Base-by-base conservation (phyloP, 2,113 vertebrate genomes). In the Hoplias malabaricus region DNA sequence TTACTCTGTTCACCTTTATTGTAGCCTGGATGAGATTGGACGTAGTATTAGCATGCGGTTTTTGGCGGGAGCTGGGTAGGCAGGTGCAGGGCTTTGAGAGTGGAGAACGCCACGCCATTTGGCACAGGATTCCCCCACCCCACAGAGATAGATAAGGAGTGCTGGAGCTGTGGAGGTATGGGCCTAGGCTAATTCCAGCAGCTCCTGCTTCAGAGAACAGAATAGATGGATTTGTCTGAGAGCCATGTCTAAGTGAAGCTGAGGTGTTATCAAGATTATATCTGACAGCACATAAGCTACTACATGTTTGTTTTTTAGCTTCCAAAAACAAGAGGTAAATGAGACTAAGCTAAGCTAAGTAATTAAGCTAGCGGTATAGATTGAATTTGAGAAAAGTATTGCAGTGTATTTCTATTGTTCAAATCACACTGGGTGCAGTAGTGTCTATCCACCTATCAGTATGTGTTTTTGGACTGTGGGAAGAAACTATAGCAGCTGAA, bases 21-120 rank as follows among this genome's bases (percentile, higher is more conserved):
- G 19, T 8, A 53, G 67, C 23, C 23, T 63, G 67, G 57, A 0
- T 65, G 40, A 70, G 66, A 46, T 21, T 53, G 75, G 57, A 25
- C 25, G 1, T 21, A 27, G 76, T 53, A 40, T 53, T 50, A 46
- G 36, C 23, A 29, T 66, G 29, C 59, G 27, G 33, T 63, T 63
- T 78, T 73, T 85, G 86, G 84, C 50, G 36, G 84, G 86, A 34
- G 85, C 80, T 83, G 86, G 80, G 82, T 27, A 72, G 85, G 85
- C 86, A 84, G 88, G 86, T 76, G 69, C 40, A 80, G 80, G 77
- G 75, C 83, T 89, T 86, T 86, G 88, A 31, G 42, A 46, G 83
- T 83, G 86, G 86, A 84, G 36, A 89, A 90, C 78, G 78, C 83
- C 85, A 61, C 77, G 82, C 92, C 91, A 93, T 92, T 90, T 93